A percentile compares a stretch with the other conserved stretches of the same genome.
Evolutionary conservation across 2,888 invertebrate genomes (phyloP).

Genomic region (Lycaena phlaeas): DNA sequence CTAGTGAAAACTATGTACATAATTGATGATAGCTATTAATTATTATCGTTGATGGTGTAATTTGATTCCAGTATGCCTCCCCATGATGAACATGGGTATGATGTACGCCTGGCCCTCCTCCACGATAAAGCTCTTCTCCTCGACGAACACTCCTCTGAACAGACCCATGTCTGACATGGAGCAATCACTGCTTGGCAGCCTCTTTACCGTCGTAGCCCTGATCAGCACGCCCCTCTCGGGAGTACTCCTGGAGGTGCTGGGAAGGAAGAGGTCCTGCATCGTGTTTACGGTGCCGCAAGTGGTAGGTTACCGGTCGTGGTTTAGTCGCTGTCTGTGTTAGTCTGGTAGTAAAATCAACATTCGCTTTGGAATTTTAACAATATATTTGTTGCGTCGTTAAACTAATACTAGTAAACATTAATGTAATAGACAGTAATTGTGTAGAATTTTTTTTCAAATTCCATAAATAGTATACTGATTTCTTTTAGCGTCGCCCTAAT

Average conservation of each 20-base stretch:
- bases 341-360: too few relatives aligned
- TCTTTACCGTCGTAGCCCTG: constrained; percentile 29
- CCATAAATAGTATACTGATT: too few relatives aligned
- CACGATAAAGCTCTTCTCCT: constrained; percentile 37
- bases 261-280: constrained; percentile 29
- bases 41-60: too few relatives aligned
- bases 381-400: too few relatives aligned
- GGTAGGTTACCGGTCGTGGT: constrained; percentile 15
- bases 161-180: constrained; percentile 31
- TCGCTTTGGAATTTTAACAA: too few relatives aligned
- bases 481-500: too few relatives aligned
- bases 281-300: constrained; percentile 20
- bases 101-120: constrained; percentile 48
- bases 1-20: too few relatives aligned
- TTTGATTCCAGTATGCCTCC: constrained; percentile 36
- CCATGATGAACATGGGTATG: constrained; percentile 36
- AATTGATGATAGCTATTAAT: too few relatives aligned
- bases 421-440: too few relatives aligned
- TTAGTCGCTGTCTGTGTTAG: too few relatives aligned
- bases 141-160: constrained; percentile 29
- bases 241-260: constrained; percentile 30
- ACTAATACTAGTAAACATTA: too few relatives aligned
- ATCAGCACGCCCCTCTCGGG: constrained; percentile 30
- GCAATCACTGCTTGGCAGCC: constrained; percentile 31
- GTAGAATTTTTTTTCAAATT: too few relatives aligned